A percentile compares a stretch with the other conserved stretches of the same genome.
phyloP scores from a whole-genome alignment of 2,888 invertebrate genomes.

The Ferdinandea cuprea region DNA sequence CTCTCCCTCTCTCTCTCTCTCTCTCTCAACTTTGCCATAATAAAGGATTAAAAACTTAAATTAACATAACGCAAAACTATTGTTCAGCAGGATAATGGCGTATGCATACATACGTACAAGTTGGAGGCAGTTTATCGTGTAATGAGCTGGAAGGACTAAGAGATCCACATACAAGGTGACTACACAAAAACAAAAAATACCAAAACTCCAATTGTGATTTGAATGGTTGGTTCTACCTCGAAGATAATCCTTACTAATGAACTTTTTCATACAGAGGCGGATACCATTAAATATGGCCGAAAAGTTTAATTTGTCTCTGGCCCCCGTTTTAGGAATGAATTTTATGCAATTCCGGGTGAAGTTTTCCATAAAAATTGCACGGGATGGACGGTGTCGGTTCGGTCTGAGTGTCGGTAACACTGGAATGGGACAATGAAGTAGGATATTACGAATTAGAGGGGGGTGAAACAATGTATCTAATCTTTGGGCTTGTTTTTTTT shows the following conservation, averaged over 20 bases:
- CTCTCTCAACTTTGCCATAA: constrained; percentile 31
- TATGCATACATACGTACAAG: constrained; percentile 11
- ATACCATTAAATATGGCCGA: constrained; percentile 60
- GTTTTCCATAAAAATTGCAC: constrained; percentile 32
- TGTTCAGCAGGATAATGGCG: constrained; percentile 43
- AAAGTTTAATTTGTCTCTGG: constrained; percentile 61
- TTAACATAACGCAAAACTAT: constrained; percentile 66
- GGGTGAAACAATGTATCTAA: constrained; percentile 66
- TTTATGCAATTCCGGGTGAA: constrained; percentile 35
- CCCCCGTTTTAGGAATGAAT: constrained; percentile 38
- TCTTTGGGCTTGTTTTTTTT: constrained; percentile 50
- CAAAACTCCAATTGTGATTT: constrained; percentile 32
- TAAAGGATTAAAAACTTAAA: constrained; percentile 72
- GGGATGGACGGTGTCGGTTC: too few relatives aligned
- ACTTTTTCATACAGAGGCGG: constrained; percentile 49
- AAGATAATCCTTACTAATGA: constrained; percentile 63
- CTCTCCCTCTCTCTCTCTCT: too few relatives aligned
- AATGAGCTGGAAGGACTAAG: constrained; percentile 41
- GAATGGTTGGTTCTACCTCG: constrained; percentile 3
- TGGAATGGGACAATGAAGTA: constrained; percentile 11
- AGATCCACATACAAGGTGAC: constrained; percentile 5
- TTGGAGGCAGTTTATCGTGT: constrained; percentile 41
- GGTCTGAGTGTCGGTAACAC: too few relatives aligned
- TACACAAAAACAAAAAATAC: background rate
- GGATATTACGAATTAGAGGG: constrained; percentile 49